phyloP scores from a whole-genome alignment of 2,113 vertebrate species.

The Crotalus horridus region DNA sequence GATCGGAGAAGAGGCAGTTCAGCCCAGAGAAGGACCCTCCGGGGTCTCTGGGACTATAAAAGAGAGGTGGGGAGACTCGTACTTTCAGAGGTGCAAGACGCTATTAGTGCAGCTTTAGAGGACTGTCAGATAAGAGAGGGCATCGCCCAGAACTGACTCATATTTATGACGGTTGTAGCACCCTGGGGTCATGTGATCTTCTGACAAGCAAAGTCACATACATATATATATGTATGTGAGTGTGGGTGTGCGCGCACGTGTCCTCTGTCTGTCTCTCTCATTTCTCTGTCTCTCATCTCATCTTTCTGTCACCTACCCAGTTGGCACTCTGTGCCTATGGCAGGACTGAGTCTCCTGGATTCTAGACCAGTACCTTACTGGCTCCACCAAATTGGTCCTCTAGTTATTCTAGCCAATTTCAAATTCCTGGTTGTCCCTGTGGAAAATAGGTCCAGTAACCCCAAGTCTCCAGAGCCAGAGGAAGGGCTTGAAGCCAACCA shows the following conservation, averaged over 20 bases:
- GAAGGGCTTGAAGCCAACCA: not conserved
- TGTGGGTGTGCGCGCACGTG: too few species aligned
- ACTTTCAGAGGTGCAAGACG: not conserved
- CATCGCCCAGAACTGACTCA: not conserved
- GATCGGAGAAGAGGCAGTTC: not conserved
- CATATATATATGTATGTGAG: too few species aligned
- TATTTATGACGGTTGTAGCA: not conserved
- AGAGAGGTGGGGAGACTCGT: not conserved
- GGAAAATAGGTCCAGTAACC: not conserved
- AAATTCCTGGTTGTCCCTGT: not conserved
- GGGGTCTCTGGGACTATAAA: not conserved
- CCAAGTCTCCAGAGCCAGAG: not conserved
- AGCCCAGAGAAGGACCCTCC: not conserved
- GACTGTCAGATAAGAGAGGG: too few species aligned
- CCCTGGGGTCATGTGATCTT: not conserved
- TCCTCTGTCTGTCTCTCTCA: too few species aligned
- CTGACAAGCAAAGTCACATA: not conserved
- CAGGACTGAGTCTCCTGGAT: too few species aligned
- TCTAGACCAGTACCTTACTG: not conserved
- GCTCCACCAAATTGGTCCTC: not conserved
- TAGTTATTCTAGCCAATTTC: not conserved
- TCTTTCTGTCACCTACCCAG: not conserved
- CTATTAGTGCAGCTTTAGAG: not conserved
- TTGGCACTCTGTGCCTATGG: too few species aligned
- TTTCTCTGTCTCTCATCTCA: not conserved